A percentile compares a stretch with the other conserved stretches of the same genome.
phyloP scores from a whole-genome alignment of 1,140 invertebrate genomes.

The Drosophila cardini region DNA sequence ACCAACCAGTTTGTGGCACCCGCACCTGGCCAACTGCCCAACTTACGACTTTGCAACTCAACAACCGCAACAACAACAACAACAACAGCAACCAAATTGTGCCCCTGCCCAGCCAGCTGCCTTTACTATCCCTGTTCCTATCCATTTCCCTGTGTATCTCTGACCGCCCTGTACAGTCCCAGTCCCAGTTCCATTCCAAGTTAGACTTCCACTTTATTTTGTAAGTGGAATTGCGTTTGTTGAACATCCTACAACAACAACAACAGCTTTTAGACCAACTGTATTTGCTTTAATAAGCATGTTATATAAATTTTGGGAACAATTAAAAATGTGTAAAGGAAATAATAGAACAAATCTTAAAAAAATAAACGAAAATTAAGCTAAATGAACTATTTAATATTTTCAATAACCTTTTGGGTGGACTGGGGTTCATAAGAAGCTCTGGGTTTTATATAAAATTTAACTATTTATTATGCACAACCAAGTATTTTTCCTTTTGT shows the following conservation, averaged over 20 bases:
- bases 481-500: too few relatives aligned
- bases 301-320: too few relatives aligned
- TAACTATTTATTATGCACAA: too few relatives aligned
- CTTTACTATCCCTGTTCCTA: slow-evolving; percentile 41
- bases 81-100: slow-evolving; percentile 16
- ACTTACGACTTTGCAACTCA: slow-evolving; percentile 57
- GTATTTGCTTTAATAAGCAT: not conserved
- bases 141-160: slow-evolving; percentile 1
- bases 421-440: too few relatives aligned
- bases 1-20: slow-evolving; percentile 67
- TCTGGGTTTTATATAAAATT: too few relatives aligned
- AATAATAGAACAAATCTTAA: too few relatives aligned
- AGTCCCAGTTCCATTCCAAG: not conserved
- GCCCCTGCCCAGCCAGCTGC: slow-evolving; percentile 64
- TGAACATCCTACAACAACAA: not conserved
- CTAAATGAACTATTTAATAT: too few relatives aligned
- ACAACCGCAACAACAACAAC: slow-evolving; percentile 22
- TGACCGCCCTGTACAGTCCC: slow-evolving; percentile 17
- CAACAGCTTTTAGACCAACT: not conserved
- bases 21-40: slow-evolving; percentile 82
- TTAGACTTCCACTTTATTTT: not conserved
- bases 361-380: too few relatives aligned
- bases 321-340: too few relatives aligned
- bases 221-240: slow-evolving; percentile 12
- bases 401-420: too few relatives aligned